These are phyloP conservation scores for Archaeoteleia sp. DNA, from an alignment of 2,888 invertebrate species.

Conservation along the genomic window DNA sequence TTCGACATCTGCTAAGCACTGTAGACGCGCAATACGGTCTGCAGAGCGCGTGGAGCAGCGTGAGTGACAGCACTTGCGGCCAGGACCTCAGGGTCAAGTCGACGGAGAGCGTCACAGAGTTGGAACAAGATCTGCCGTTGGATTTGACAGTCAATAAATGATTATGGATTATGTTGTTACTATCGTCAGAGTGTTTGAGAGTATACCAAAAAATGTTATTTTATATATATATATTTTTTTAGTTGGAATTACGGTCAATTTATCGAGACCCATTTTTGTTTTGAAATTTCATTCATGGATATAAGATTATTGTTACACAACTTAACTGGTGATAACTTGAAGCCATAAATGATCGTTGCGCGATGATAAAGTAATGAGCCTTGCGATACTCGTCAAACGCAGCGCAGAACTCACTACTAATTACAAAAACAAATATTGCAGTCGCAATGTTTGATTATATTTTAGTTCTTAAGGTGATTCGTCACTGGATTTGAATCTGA, in stretches of 20 bases:
- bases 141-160: conserved; percentile 74
- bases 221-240: conserved; percentile 24
- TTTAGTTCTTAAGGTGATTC: no score
- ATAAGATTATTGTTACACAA: no score
- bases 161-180: conserved; percentile 25
- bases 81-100: conserved; percentile 74
- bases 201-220: conserved; percentile 11
- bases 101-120: conserved; percentile 70
- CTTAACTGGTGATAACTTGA: no score
- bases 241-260: neutral
- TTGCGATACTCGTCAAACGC: no score
- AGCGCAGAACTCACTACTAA: no score
- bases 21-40: conserved; percentile 70
- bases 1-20: conserved; percentile 67
- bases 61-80: conserved; percentile 64
- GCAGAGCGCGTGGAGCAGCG: conserved; percentile 69
- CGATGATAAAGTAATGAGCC: no score
- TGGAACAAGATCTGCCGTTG: conserved; percentile 74
- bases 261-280: no score
- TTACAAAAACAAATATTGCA: no score
- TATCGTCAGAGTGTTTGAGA: neutral
- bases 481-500: no score
- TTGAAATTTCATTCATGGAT: no score
- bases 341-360: no score
- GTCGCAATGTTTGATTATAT: no score